Evolutionary conservation across 2,888 invertebrate species (phyloP), one percentile per base, ranked within the genome.

Genomic region (Linnaemya tessellans): DNA sequence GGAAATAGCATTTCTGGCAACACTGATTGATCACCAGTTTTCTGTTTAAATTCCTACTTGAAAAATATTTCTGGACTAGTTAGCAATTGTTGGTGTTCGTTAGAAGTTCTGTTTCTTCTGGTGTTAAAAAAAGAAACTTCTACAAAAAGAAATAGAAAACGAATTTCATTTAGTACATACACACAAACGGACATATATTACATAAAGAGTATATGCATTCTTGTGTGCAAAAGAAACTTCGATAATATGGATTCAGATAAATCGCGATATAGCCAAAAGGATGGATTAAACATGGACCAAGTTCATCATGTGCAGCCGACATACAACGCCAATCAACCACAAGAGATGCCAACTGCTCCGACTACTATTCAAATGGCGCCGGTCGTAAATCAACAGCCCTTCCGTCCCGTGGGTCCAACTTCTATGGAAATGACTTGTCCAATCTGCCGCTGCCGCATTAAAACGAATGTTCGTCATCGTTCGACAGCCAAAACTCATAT

Each of bases 401-500:
- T 54, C 3, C 77, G 62, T n/a, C 84, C 87, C 1, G 84, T 88
- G 7, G 88, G 88, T 9, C 88, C 88, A 1, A 54, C 73, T 41
- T 85, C 88, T 1, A 80, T 71, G 30, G 60, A 79, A 58, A 51
- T 88, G 62, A 81, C 51, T 3, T 88, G 88, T 71, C 88, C 88
- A 0, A 82, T 74, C 15, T 88, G 88, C 22, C 83, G 78, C 10
- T 85, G 86, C 38, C 77, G 84, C 30, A 73, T 87, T 35, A 80
- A 67, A 58, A 87, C 87, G 3, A 30, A 8, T 7, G 80, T 87
- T 25, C 65, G 84, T 25, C 84, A 86, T 81, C 82, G 85, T 25
- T 64, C 87, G 10, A 87, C 87, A 10, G 10, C 65, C 10, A 87
- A 87, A 56, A 88, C 88, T 22, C 88, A 88, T 64, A 35, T 86